Evolutionary conservation across 2,888 invertebrate species (phyloP).

Genomic region (Pogonocherus hispidulus): DNA sequence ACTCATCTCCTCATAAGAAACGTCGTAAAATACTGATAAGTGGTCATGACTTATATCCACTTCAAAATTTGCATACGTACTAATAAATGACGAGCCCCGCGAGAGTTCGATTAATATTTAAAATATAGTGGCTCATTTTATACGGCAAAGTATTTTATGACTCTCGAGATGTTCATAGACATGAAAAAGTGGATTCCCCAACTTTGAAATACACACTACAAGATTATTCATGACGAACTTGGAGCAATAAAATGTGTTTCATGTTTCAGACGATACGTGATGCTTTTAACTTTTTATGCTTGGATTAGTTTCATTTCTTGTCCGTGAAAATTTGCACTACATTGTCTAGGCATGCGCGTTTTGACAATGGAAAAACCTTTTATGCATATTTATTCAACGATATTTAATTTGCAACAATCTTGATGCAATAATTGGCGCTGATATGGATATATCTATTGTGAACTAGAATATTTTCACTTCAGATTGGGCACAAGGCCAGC

Average conservation of each 20-base stretch:
- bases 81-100: background rate
- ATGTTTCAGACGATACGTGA: constrained; percentile 34
- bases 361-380: too few species aligned
- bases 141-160: constrained; percentile 17
- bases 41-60: background rate
- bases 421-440: too few species aligned
- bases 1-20: too few species aligned
- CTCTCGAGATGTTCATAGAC: constrained; percentile 1
- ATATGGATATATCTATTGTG: too few species aligned
- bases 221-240: constrained; percentile 30
- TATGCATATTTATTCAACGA: too few species aligned
- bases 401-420: too few species aligned
- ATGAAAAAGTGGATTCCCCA: constrained; percentile 17
- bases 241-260: constrained; percentile 30
- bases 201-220: constrained; percentile 25
- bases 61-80: background rate
- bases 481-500: too few species aligned
- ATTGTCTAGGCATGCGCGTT: too few species aligned
- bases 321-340: too few species aligned
- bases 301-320: constrained; percentile 13
- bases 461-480: too few species aligned
- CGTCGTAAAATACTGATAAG: background rate
- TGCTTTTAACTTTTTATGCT: constrained; percentile 33
- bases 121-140: constrained; percentile 18
- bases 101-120: constrained; percentile 20